A percentile compares a stretch with the other conserved stretches of the same genome.
Conservation (phyloP, 2,113 vertebrate genomes). For the Psilopogon haemacephalus region DNA sequence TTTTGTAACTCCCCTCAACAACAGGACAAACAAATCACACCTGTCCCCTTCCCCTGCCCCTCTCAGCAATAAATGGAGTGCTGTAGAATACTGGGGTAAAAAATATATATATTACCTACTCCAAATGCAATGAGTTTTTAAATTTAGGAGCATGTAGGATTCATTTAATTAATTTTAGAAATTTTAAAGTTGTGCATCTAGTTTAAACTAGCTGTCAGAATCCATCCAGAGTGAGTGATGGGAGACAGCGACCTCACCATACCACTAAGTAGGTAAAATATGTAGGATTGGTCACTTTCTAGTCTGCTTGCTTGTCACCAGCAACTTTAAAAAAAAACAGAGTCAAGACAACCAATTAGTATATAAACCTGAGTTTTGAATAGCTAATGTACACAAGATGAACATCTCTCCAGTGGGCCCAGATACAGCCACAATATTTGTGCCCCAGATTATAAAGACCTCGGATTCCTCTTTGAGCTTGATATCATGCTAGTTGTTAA, state of each 20-base stretch:
- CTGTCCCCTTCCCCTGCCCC: rapidly evolving
- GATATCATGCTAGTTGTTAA: background rate
- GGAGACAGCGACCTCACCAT: background rate
- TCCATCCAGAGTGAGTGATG: background rate
- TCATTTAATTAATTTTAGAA: background rate
- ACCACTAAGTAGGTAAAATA: background rate
- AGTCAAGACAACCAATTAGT: background rate
- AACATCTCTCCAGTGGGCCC: background rate
- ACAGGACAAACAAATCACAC: background rate
- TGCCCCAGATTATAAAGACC: background rate
- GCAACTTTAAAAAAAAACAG: background rate
- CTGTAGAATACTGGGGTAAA: background rate
- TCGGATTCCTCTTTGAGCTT: background rate
- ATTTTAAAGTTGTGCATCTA: background rate
- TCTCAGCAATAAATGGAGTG: background rate
- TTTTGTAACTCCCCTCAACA: background rate
- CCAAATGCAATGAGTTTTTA: background rate
- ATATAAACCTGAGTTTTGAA: background rate
- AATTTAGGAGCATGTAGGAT: background rate
- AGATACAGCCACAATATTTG: background rate
- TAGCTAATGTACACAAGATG: background rate
- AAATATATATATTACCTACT: background rate
- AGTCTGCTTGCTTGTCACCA: background rate
- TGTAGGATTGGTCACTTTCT: background rate
- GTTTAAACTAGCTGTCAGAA: background rate